Conservation (phyloP, 2,797 vertebrate species). For the Syndactyla subalaris region DNA sequence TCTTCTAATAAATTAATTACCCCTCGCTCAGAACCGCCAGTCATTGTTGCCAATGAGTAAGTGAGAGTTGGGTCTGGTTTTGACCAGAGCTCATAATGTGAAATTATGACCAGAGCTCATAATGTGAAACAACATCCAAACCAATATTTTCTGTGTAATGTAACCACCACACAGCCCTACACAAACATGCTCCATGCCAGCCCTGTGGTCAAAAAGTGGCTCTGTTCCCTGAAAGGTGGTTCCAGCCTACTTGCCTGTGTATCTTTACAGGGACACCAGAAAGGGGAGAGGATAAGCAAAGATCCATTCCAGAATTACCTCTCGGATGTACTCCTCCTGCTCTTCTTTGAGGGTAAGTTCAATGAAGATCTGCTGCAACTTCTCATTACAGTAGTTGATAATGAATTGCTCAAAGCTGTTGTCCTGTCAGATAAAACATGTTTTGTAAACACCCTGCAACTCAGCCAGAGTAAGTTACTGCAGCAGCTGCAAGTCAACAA, state of each 20-base stretch:
- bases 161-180: background rate
- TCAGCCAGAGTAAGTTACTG: background rate
- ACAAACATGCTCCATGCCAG: background rate
- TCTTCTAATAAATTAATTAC: background rate
- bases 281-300: background rate
- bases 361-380: conserved; percentile 98
- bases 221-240: background rate
- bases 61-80: background rate
- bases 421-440: conserved; percentile 80
- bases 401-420: conserved; percentile 99
- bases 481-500: background rate
- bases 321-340: conserved; percentile 96
- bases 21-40: background rate
- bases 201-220: background rate
- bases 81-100: background rate
- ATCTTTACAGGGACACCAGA: fast-evolving
- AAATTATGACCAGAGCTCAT: background rate
- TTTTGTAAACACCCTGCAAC: background rate
- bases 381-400: conserved; percentile 99
- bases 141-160: background rate
- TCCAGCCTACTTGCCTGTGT: background rate
- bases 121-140: background rate
- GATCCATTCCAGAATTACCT: conserved; percentile 76
- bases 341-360: conserved; percentile 96
- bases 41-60: background rate